Base-by-base conservation (phyloP, 2,113 vertebrate species). In the Tursiops truncatus region DNA sequence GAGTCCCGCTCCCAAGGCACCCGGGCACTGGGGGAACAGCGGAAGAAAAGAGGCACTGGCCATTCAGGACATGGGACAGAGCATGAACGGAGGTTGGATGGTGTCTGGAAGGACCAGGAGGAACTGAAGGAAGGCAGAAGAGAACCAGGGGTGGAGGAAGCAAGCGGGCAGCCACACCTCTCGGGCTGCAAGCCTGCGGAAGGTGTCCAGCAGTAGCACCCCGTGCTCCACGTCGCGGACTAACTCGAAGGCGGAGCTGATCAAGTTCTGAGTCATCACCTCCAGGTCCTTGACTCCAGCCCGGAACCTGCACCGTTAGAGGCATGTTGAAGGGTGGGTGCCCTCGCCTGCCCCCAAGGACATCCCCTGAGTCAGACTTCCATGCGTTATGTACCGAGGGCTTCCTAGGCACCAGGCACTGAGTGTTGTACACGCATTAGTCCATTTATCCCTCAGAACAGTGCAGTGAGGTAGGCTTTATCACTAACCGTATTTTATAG, bases 191-290 rank as follows among this genome's bases (percentile, higher is more conserved):
- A 99, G 94, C 41, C 99, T 98, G 28, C 98, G 98, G 95, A 99
- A 99, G 83, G 99, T 97, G 38, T 99, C 98, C 76, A 99, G 97
- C 53, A 99, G 98, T 41, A 98, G 96, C 67, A 99, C 97, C 6
- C 99, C 99, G 0, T 99, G 99, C 83, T 99, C 98, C 83, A 99
- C 99, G 0, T 98, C 98, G 5, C 96, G 98, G 41, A 99, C 98
- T 0, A 98, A 98, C 96, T 99, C 98, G 28, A 99, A 99, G 9
- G 99, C 98, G 0, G 98, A 98, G 25, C 63, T 98, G 84, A 99
- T 99, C 96, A 99, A 97, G 90, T 99, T 99, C 98, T 99, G 99
- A 86, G 98, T 98, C 98, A 98, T 99, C 95, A 98, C 98, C 94
- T 99, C 99, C 95, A 99, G 97, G 84, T 99, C 98, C 81, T 99